Conservation (phyloP, 2,113 vertebrate species). For the Chamaea fasciata region DNA sequence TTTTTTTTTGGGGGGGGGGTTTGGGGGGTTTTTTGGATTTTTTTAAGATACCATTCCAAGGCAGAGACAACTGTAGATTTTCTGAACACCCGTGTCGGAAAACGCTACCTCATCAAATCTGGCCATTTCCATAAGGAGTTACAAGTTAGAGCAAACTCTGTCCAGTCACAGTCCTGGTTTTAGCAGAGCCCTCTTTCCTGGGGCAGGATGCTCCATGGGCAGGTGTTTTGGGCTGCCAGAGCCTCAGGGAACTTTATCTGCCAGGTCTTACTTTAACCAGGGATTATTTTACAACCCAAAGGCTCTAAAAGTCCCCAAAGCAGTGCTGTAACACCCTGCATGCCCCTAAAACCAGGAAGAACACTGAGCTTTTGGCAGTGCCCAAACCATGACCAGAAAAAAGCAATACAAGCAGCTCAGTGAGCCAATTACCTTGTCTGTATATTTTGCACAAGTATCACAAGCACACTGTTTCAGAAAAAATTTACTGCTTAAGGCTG, state of each 20-base stretch:
- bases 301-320: not conserved
- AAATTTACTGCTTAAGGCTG: not conserved
- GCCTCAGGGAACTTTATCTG: not conserved
- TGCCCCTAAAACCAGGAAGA: not conserved
- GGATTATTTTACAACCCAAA: not conserved
- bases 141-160: not conserved
- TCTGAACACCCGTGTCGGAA: not conserved
- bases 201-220: not conserved
- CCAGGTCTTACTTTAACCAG: not conserved
- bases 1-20: too few relatives aligned
- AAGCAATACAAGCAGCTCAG: not conserved
- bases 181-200: not conserved
- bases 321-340: not conserved
- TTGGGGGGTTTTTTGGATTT: too few relatives aligned
- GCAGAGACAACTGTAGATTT: not conserved
- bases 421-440: not conserved
- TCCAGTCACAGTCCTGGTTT: not conserved
- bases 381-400: not conserved
- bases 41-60: not conserved
- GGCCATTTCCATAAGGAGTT: not conserved
- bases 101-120: not conserved
- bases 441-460: not conserved
- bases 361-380: not conserved
- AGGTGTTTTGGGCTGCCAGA: not conserved
- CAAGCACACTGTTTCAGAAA: not conserved